A percentile compares a stretch with the other conserved stretches of the same genome.
Evolutionary conservation across 2,888 invertebrate genomes (phyloP).

Genomic region (Prosopocoilus inquinatus): DNA sequence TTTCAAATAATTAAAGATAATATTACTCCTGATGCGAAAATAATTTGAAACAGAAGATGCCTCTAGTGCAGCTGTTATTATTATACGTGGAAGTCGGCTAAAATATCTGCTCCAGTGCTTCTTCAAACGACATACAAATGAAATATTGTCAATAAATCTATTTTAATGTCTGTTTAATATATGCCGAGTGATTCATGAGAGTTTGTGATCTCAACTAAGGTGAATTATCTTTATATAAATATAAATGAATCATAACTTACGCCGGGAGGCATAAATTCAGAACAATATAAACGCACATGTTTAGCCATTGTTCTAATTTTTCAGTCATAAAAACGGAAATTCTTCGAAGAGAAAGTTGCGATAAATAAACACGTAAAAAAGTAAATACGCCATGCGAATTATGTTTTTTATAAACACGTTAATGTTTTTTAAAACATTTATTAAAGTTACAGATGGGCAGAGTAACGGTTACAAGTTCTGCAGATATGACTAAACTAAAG

Average conservation of each 20-base stretch:
- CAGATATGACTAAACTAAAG: too few relatives aligned
- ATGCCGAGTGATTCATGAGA: background rate
- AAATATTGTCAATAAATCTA: constrained; percentile 13
- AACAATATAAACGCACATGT: background rate
- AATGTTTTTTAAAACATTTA: too few relatives aligned
- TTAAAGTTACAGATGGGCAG: too few relatives aligned
- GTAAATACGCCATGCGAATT: background rate
- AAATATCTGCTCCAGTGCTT: too few relatives aligned
- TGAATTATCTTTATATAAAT: constrained; percentile 20
- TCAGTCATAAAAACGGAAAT: constrained; percentile 2
- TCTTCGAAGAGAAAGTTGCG: background rate
- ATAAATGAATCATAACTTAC: constrained; percentile 14
- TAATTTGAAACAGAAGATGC: too few relatives aligned
- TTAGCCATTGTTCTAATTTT: constrained; percentile 3
- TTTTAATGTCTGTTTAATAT: constrained; percentile 14
- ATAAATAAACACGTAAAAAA: background rate
- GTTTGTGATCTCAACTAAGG: constrained; percentile 1
- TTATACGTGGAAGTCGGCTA: too few relatives aligned
- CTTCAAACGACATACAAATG: background rate
- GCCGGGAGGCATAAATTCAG: constrained; percentile 8
- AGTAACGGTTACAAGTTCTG: too few relatives aligned
- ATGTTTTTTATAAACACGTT: too few relatives aligned
- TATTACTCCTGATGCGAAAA: too few relatives aligned
- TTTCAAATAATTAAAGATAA: too few relatives aligned
- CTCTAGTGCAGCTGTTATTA: too few relatives aligned